A percentile compares a stretch with the other conserved stretches of the same genome.
phyloP scores from a whole-genome alignment of 2,888 invertebrate genomes.

The Philaethria dido region DNA sequence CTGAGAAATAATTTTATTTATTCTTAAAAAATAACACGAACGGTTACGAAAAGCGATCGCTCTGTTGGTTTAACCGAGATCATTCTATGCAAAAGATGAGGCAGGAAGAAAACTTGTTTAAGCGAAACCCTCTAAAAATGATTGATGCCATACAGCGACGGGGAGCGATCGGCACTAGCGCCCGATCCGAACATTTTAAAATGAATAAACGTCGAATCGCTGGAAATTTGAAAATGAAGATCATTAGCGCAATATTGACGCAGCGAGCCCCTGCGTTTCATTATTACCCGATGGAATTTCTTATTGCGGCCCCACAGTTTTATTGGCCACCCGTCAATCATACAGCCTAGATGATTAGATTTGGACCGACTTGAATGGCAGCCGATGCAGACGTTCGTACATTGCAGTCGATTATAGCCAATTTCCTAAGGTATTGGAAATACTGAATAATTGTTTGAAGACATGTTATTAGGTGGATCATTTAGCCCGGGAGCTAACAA shows the following conservation, averaged over 20 bases:
- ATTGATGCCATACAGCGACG: constrained; percentile 75
- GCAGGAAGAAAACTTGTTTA: constrained; percentile 81
- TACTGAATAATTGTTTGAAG: constrained; percentile 75
- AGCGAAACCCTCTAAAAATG: constrained; percentile 84
- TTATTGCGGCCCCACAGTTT: constrained; percentile 54
- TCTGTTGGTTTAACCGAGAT: constrained; percentile 81
- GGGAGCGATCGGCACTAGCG: constrained; percentile 67
- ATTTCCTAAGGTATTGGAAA: constrained; percentile 78
- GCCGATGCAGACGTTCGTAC: constrained; percentile 51
- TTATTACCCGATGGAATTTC: constrained; percentile 66
- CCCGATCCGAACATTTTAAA: constrained; percentile 70
- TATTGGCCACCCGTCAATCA: constrained; percentile 63
- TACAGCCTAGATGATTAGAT: constrained; percentile 40
- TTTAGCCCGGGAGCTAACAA: constrained; percentile 75
- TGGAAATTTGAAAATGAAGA: constrained; percentile 77
- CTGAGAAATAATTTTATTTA: constrained; percentile 83
- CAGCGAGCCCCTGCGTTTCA: constrained; percentile 62
- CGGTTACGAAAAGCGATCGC: constrained; percentile 70
- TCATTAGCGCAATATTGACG: constrained; percentile 77
- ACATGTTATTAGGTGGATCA: constrained; percentile 76
- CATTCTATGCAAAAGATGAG: constrained; percentile 79
- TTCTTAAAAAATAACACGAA: constrained; percentile 83
- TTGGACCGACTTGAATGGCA: constrained; percentile 33
- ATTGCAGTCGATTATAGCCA: constrained; percentile 67
- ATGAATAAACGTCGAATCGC: constrained; percentile 80